phyloP scores from a whole-genome alignment of 2,888 invertebrate species.

The Pterostichus madidus region DNA sequence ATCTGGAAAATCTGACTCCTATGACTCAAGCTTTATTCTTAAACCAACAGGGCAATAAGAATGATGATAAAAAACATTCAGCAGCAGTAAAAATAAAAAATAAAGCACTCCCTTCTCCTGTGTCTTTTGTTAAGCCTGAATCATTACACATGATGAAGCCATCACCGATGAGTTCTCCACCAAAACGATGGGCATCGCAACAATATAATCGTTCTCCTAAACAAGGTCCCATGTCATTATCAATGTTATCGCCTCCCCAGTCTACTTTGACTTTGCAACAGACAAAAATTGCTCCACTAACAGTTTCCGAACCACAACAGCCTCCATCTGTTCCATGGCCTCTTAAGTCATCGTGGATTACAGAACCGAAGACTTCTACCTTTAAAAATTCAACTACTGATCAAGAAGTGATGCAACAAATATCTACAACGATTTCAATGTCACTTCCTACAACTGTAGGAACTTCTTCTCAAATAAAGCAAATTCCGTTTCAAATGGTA shows the following conservation, averaged over 20 bases:
- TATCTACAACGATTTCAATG: not conserved
- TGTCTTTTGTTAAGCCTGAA: not conserved
- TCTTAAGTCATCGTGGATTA: not conserved
- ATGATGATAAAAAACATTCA: not conserved
- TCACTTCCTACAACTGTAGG: not conserved
- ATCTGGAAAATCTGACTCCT: not conserved
- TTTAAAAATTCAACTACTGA: not conserved
- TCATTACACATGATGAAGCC: not conserved
- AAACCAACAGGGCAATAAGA: slow-evolving; percentile 8
- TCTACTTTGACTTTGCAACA: no score
- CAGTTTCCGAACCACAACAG: no score
- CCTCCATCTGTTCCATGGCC: not conserved
- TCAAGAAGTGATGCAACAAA: not conserved
- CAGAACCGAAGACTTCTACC: not conserved
- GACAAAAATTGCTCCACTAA: no score
- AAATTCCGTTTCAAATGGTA: not conserved
- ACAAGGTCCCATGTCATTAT: no score
- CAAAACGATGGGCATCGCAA: no score
- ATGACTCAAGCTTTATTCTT: not conserved
- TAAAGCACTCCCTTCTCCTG: no score
- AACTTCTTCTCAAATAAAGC: not conserved
- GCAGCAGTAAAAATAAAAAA: not conserved
- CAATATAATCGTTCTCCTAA: no score
- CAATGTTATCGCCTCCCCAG: no score
- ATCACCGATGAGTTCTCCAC: not conserved